Base-by-base conservation (phyloP, 2,888 invertebrate genomes). In the Ptilodon capucinus region DNA sequence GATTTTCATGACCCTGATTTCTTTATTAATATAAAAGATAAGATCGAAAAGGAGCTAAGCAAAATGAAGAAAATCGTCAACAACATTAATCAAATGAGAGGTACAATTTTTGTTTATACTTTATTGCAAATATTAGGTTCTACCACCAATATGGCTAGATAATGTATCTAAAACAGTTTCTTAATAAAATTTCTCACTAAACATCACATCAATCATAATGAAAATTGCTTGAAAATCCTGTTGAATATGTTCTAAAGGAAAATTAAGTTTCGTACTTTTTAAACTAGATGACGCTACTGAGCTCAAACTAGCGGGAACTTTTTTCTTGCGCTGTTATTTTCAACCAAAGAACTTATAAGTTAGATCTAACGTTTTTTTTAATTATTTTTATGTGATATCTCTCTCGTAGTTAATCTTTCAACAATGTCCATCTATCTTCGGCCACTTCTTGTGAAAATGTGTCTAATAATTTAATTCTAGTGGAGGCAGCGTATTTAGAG, bases 1-100 rank as follows among this genome's bases (percentile, higher is more conserved):
- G 71, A 71, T 49, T 50, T 68, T 17, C 64, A 64, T 17, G 80
- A 81, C 51, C 69, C 74, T 0, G 83, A 86, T 32, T 75, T 71
- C 57, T 81, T 82, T 49, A 57, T 64, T 44, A 74, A 70, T 38
- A 61, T 68, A 2, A 76, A 70, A 65, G 57, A 51, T 23, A 57
- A 63, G 9, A 84, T 89, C 41, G 83, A 84, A 52, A 79, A 74
- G 39, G 76, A 82, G 39, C 61, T 89, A 18, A 74, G 77, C 3
- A 73, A 74, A 55, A 61, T 89, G 60, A 85, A 84, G 67, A 86
- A 83, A 70, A 69, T 81, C 40, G 73, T 80, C 1, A 81, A 89
- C 44, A 75, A 64, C 30, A 65, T 89, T 2, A 87, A 76, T 55
- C 82, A 83, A 70, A 81, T 88, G 76, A 72, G 86, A 81, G 88